Base-by-base conservation (phyloP, 2,888 invertebrate species). In the Cosmopolites sordidus region DNA sequence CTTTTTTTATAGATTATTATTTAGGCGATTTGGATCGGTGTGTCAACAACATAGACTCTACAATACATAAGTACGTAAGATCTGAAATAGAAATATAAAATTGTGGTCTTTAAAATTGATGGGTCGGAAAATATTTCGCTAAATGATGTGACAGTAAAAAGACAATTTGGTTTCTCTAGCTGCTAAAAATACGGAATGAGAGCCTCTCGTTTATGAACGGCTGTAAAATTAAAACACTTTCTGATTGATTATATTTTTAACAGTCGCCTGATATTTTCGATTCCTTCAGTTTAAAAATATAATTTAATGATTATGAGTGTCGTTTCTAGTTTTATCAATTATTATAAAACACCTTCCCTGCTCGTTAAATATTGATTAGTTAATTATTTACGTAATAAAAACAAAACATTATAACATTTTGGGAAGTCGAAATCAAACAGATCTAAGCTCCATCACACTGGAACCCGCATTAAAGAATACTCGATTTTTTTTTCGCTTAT, bases 61-160 rank as follows among this genome's bases (percentile, higher is more conserved):
- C 40, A 40, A 29, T 48, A 48, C 27, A 48, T 48, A 48, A 48
- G 41, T 51, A 50, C 38, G 43, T 43, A 44, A 39, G 39, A 39
- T 22, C 22, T 44, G 38, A 44, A 50, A 50, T 50, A 50, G 50
- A 27, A 30, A 44, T 22, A 33, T 33, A 9, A 33, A 48, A 48
- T 30, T 4, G 39, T 17, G 22, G 43, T 37, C 50, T 43, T 44
- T 50, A 44, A 50, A 50, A 50, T 50, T 50, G 50, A 50, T 50
- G 50, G 39, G 43, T 40, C 38, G 51, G 42, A 46, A 51, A 51
- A 46, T 51, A 51, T 51, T 51, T 40, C 45, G 46, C 51, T 46
- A 51, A 51, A 45, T 51, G 46, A 51, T 46, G 46, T 46, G 51
- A 51, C 51, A 51, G 41, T 51, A 46, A 51, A 51, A 50, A 45